phyloP scores from a whole-genome alignment of 2,888 invertebrate genomes.

The Nipponacmea schrenckii region DNA sequence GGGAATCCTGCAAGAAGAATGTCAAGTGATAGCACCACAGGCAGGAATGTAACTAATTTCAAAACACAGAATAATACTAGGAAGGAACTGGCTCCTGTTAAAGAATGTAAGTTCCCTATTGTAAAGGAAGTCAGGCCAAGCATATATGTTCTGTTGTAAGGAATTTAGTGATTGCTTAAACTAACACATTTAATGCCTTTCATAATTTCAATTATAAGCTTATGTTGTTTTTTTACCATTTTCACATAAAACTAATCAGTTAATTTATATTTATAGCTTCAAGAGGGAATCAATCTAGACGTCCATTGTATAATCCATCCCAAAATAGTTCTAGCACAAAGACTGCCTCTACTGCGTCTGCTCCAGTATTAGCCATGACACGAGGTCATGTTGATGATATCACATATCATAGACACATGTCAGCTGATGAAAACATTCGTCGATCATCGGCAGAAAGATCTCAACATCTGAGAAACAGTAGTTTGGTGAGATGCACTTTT shows the following conservation, averaged over 20 bases:
- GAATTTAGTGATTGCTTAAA: too few relatives aligned
- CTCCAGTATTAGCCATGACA: conserved; percentile 20
- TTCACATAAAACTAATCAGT: too few relatives aligned
- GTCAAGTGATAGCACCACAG: conserved; percentile 15
- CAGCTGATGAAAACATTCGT: conserved; percentile 11
- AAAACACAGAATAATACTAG: conserved; percentile 28
- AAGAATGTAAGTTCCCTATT: conserved; percentile 56
- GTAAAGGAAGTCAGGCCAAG: too few relatives aligned
- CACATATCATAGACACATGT: background rate
- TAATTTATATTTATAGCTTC: conserved; percentile 23
- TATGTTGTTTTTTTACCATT: too few relatives aligned
- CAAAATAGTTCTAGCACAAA: conserved; percentile 21
- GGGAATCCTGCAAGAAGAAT: background rate
- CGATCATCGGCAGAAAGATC: background rate
- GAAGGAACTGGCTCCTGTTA: conserved; percentile 54
- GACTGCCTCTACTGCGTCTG: conserved; percentile 33
- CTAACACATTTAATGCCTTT: background rate
- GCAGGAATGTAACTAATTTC: conserved; percentile 9
- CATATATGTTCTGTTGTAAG: too few relatives aligned
- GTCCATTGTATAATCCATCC: conserved; percentile 19
- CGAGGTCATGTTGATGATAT: background rate
- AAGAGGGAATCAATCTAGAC: conserved; percentile 28
- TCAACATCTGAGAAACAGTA: background rate
- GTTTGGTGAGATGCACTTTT: background rate
- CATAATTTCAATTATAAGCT: too few relatives aligned